Percentiles rank a stretch among this genome's conserved stretches.
Conservation (phyloP, 2,113 vertebrate genomes). For the Anarhynchus alexandrinus region DNA sequence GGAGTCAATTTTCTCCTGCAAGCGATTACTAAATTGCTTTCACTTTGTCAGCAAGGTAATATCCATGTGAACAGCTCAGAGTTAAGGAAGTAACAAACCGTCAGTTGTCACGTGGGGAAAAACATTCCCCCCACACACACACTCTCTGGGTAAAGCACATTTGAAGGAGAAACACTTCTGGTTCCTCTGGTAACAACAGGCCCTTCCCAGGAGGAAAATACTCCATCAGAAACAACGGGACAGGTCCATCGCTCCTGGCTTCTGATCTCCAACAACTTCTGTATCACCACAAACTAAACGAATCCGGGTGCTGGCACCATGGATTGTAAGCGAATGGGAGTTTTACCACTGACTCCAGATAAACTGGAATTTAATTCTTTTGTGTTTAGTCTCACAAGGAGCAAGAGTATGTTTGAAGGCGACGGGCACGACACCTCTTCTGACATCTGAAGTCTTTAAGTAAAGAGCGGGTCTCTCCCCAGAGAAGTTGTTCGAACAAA, state of each 20-base stretch:
- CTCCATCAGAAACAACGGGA: background rate
- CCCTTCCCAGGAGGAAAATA: background rate
- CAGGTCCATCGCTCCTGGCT: background rate
- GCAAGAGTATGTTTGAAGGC: background rate
- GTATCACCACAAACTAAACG: background rate
- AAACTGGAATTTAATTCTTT: background rate
- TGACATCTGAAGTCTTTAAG: background rate
- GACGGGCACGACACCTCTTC: background rate
- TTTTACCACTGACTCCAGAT: background rate
- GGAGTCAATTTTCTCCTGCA: background rate
- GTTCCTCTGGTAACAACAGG: background rate
- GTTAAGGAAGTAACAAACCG: background rate
- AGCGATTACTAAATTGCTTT: slow-evolving; percentile 25
- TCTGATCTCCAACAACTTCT: background rate
- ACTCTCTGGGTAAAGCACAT: background rate
- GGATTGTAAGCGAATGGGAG: background rate
- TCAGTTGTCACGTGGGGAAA: background rate
- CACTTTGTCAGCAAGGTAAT: background rate
- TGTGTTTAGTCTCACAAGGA: background rate
- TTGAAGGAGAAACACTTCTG: background rate
- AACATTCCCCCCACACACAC: background rate
- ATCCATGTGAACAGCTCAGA: background rate
- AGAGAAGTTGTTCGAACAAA: background rate
- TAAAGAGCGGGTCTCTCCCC: background rate
- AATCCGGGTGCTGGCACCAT: background rate